phyloP scores from a whole-genome alignment of 2,797 vertebrate genomes.

The Myripristis murdjan region DNA sequence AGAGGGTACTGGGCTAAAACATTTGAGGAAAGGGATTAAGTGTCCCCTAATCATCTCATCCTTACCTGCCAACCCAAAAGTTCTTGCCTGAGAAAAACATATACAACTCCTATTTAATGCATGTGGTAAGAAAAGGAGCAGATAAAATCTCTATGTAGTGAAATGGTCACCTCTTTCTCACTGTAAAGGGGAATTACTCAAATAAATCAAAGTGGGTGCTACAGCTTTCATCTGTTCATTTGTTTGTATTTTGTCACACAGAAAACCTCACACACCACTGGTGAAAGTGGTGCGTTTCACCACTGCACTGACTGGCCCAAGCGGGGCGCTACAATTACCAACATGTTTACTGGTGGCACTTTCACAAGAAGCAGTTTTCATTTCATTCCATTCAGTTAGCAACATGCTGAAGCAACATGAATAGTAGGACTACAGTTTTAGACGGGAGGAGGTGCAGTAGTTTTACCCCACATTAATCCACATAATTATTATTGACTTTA shows the following conservation, averaged over 20 bases:
- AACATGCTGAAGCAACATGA: neutral
- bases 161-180: too few species aligned
- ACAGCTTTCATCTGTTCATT: too few species aligned
- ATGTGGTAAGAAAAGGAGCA: neutral
- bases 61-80: constrained; percentile 7
- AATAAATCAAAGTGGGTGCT: too few species aligned
- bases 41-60: neutral
- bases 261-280: too few species aligned
- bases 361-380: neutral
- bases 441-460: neutral
- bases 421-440: neutral
- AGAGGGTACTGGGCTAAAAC: constrained; percentile 30
- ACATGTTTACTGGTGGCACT: neutral
- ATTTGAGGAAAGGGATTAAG: constrained; percentile 3
- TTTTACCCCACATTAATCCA: neutral
- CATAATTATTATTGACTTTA: constrained; percentile 5
- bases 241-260: too few species aligned
- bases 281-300: too few species aligned
- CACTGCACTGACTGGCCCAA: too few species aligned
- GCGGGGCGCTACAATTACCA: too few species aligned
- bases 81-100: constrained; percentile 1
- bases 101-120: constrained; percentile 7
- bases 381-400: neutral
- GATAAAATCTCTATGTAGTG: neutral
- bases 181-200: too few species aligned